These are phyloP conservation scores for Cephus pygmeus DNA, from an alignment of 2,888 invertebrate species.

Conservation along the genomic window DNA sequence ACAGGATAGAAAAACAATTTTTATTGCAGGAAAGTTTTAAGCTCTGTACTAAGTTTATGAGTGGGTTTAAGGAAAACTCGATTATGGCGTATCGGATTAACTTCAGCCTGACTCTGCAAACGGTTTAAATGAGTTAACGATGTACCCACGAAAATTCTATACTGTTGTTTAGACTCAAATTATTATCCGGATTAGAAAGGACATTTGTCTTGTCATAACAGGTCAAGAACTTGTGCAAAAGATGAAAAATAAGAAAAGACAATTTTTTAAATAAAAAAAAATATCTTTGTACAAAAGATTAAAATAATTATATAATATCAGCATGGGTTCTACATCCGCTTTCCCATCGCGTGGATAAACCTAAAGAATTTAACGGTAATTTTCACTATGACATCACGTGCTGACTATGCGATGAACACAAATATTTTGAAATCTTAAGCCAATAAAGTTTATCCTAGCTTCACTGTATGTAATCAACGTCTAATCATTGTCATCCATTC, in stretches of 20 bases:
- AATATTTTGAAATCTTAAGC: neutral
- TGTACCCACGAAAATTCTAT: slow-evolving; percentile 8
- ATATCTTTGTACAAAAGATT: neutral
- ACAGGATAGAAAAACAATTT: slow-evolving; percentile 21
- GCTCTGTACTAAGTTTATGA: slow-evolving; percentile 32
- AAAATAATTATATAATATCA: no score
- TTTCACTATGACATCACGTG: neutral
- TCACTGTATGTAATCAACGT: neutral
- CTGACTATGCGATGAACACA: neutral
- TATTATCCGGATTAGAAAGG: slow-evolving; percentile 14
- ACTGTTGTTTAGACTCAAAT: slow-evolving; percentile 1
- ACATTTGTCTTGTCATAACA: neutral
- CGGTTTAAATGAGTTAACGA: slow-evolving; percentile 46
- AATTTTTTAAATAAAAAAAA: slow-evolving; percentile 7
- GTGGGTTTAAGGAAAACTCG: slow-evolving; percentile 44
- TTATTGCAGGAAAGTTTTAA: slow-evolving; percentile 24
- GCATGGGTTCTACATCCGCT: neutral
- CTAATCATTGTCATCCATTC: neutral
- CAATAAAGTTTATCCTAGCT: neutral
- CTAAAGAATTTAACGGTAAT: neutral
- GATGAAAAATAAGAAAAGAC: neutral
- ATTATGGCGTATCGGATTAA: slow-evolving; percentile 53
- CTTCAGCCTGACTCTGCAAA: slow-evolving; percentile 46
- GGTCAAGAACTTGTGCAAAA: neutral
- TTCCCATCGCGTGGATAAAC: neutral